Conservation (phyloP, 2,113 vertebrate genomes). For the Stercorarius parasiticus region DNA sequence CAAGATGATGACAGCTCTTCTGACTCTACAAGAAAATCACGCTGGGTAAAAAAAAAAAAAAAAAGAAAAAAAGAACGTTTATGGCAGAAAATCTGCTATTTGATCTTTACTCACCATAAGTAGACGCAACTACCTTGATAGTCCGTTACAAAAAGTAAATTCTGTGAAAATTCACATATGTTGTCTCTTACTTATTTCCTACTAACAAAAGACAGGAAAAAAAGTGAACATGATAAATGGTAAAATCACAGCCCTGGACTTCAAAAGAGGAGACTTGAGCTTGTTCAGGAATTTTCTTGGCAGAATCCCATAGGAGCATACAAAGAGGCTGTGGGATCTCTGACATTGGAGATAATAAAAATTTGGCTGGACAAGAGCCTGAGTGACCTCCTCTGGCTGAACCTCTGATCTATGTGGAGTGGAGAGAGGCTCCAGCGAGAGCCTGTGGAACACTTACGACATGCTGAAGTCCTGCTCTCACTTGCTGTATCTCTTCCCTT, state of each 20-base stretch:
- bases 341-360: background rate
- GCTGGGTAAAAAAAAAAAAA: no score
- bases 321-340: background rate
- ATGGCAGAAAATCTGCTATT: background rate
- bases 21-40: background rate
- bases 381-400: background rate
- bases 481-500: background rate
- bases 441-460: background rate
- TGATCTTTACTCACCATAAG: background rate
- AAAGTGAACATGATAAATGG: background rate
- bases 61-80: background rate
- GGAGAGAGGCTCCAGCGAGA: background rate
- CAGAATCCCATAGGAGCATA: background rate
- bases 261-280: background rate
- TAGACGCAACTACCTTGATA: background rate
- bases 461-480: background rate
- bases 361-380: background rate
- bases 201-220: background rate
- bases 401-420: rapidly evolving
- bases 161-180: background rate
- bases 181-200: background rate
- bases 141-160: background rate
- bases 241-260: background rate
- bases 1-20: background rate
- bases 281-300: background rate